phyloP scores from a whole-genome alignment of 2,888 invertebrate genomes.

The Thysanoteuthis rhombus region DNA sequence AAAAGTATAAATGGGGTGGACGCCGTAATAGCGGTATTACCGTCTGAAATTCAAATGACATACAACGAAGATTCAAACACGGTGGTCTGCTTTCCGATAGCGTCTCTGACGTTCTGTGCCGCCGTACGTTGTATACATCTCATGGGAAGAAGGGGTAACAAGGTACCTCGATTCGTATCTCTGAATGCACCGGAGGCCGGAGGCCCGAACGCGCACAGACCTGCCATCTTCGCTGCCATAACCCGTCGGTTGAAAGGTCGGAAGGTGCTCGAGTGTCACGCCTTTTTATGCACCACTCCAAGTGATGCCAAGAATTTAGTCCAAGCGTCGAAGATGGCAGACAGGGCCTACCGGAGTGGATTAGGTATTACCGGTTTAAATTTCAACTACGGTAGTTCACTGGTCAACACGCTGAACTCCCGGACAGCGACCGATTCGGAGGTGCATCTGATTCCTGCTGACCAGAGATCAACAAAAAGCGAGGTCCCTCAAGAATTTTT shows the following conservation, averaged over 20 bases:
- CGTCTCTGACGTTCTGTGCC: slow-evolving; percentile 63
- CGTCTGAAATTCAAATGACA: slow-evolving; percentile 90
- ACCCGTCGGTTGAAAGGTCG: slow-evolving; percentile 62
- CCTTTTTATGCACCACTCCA: slow-evolving; percentile 74
- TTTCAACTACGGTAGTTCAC: neutral
- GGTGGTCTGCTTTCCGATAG: slow-evolving; percentile 65
- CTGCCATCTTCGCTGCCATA: slow-evolving; percentile 66
- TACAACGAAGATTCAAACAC: slow-evolving; percentile 75
- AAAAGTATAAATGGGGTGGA: slow-evolving; percentile 60
- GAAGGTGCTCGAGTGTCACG: slow-evolving; percentile 66
- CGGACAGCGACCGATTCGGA: neutral
- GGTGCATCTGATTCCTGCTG: slow-evolving; percentile 47
- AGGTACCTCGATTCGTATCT: slow-evolving; percentile 58
- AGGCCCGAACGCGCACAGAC: slow-evolving; percentile 51
- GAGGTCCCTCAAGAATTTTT: slow-evolving; percentile 55
- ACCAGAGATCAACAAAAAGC: slow-evolving; percentile 36
- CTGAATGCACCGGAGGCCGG: slow-evolving; percentile 57
- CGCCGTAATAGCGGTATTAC: slow-evolving; percentile 96
- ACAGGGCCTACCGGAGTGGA: slow-evolving; percentile 39
- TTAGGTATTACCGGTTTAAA: slow-evolving; percentile 33
- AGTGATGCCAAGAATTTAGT: slow-evolving; percentile 97
- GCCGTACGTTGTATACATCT: slow-evolving; percentile 61
- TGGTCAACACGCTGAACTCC: neutral
- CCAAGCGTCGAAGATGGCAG: slow-evolving; percentile 73
- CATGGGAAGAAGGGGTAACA: slow-evolving; percentile 48